These are phyloP conservation scores for Achatina immaculata DNA, from an alignment of 1,140 invertebrate species.

Conservation along the genomic window DNA sequence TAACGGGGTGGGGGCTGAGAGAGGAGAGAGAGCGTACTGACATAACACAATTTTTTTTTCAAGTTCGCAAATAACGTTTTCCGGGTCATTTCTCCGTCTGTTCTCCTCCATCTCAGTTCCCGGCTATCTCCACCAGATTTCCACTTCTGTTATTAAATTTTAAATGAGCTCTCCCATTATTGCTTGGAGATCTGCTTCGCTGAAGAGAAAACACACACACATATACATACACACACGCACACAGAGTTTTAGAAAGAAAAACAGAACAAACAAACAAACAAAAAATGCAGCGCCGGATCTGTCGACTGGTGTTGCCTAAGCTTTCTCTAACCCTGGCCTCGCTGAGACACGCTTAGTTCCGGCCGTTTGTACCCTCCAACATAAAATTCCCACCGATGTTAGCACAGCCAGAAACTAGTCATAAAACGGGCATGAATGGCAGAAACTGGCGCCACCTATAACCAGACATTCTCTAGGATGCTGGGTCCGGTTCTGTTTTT, in stretches of 20 bases:
- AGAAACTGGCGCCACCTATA: background rate
- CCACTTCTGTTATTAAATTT: too few relatives aligned
- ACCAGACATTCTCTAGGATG: too few relatives aligned
- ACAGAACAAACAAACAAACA: background rate
- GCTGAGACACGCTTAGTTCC: background rate
- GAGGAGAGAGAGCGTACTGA: too few relatives aligned
- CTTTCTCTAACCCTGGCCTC: background rate
- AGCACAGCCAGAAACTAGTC: background rate
- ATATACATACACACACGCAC: slow-evolving; percentile 30
- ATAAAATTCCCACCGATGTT: background rate
- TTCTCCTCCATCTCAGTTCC: too few relatives aligned
- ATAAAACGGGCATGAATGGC: background rate
- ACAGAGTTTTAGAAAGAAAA: slow-evolving; percentile 5
- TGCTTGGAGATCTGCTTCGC: too few relatives aligned
- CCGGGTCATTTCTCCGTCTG: too few relatives aligned
- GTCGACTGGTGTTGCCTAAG: background rate
- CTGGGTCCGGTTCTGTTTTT: too few relatives aligned
- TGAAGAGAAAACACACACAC: slow-evolving; percentile 35
- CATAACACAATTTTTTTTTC: too few relatives aligned
- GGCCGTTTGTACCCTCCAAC: background rate
- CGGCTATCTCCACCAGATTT: too few relatives aligned
- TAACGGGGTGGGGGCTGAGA: too few relatives aligned
- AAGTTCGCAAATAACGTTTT: too few relatives aligned
- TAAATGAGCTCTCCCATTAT: too few relatives aligned
- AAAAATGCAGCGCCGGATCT: background rate